phyloP scores from a whole-genome alignment of 2,888 invertebrate species.

The Alcis repandata region DNA sequence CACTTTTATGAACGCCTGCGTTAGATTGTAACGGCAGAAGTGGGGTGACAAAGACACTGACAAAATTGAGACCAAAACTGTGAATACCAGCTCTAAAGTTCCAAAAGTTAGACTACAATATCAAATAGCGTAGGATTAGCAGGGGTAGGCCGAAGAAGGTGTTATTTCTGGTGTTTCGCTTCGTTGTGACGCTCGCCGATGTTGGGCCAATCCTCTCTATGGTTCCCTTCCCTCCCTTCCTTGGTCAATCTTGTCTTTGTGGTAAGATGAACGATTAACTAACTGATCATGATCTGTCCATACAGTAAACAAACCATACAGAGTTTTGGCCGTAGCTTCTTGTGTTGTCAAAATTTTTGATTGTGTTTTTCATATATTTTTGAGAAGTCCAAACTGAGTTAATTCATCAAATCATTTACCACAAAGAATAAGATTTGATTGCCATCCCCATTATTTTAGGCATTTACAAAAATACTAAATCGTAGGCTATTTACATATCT shows the following conservation, averaged over 20 bases:
- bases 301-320: conserved; percentile 61
- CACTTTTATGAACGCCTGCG: no score
- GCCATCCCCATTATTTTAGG: background rate
- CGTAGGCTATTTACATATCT: background rate
- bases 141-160: conserved; percentile 54
- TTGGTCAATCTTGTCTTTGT: conserved; percentile 41
- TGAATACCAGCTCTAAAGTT: background rate
- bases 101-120: background rate
- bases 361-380: conserved; percentile 25
- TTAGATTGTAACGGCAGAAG: no score
- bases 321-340: conserved; percentile 82
- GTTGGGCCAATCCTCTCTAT: conserved; percentile 84
- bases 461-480: background rate
- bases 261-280: conserved; percentile 39
- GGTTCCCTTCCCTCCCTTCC: conserved; percentile 66
- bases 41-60: background rate
- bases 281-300: conserved; percentile 42
- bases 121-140: background rate
- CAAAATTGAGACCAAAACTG: background rate
- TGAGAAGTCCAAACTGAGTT: conserved; percentile 17
- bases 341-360: conserved; percentile 56
- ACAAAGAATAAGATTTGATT: conserved; percentile 37
- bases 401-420: conserved; percentile 36
- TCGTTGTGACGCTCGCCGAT: conserved; percentile 67
- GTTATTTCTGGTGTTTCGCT: conserved; percentile 65